Percentiles rank a stretch among this genome's conserved stretches.
Conservation (phyloP, 2,113 vertebrate species). For the Taxidea taxus region DNA sequence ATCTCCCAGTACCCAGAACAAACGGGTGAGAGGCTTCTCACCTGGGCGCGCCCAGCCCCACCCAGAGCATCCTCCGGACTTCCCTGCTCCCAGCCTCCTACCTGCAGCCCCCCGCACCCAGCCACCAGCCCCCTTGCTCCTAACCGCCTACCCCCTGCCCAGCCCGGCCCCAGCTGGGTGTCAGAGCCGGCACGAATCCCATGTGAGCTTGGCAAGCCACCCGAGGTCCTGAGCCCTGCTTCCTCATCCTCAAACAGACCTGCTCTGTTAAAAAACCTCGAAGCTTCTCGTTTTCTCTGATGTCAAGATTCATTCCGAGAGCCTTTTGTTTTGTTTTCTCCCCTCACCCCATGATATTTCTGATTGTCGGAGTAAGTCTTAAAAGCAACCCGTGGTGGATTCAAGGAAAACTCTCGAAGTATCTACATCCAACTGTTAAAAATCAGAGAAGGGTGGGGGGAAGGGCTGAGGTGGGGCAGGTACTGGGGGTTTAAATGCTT, state of each 20-base stretch:
- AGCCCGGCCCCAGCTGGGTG: rapidly evolving
- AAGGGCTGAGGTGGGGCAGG: not conserved
- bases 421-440: not conserved
- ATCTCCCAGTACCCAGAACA: not conserved
- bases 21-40: not conserved
- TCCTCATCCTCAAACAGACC: not conserved
- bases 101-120: not conserved
- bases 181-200: rapidly evolving
- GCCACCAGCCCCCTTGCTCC: not conserved
- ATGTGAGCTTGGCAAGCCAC: not conserved
- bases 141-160: not conserved
- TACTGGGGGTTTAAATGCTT: not conserved
- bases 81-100: not conserved
- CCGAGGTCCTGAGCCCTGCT: not conserved
- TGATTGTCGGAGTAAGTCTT: not conserved
- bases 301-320: not conserved
- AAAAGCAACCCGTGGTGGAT: not conserved
- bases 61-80: not conserved
- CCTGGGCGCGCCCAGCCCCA: rapidly evolving
- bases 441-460: not conserved
- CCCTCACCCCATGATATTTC: not conserved
- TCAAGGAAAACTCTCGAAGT: not conserved
- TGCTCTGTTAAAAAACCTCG: not conserved
- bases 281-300: not conserved
- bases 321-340: not conserved